Conservation (phyloP, 2,113 vertebrate genomes). For the Hydropotes inermis region DNA sequence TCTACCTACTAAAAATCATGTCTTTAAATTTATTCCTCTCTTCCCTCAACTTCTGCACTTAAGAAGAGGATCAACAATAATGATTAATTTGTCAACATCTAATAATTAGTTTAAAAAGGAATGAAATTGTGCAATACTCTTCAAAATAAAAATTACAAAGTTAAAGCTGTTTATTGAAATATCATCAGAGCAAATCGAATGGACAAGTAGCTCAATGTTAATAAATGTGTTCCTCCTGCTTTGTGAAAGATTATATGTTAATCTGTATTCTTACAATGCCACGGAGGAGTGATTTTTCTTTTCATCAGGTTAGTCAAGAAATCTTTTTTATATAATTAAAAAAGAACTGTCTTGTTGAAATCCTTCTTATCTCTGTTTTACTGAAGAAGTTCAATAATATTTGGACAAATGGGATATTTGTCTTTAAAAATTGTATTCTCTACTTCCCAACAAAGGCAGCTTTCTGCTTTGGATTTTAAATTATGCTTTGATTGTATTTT, state of each 20-base stretch:
- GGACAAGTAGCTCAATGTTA: neutral
- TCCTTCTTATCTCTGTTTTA: neutral
- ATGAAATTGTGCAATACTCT: neutral
- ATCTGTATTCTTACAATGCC: neutral
- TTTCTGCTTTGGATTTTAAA: slow-evolving; percentile 14
- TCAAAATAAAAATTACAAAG: neutral
- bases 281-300: neutral
- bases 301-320: neutral
- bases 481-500: neutral
- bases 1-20: neutral
- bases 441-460: neutral
- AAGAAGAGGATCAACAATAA: neutral
- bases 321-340: neutral
- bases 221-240: neutral
- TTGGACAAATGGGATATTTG: neutral
- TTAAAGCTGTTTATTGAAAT: neutral
- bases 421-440: neutral
- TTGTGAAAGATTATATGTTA: neutral
- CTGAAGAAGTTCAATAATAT: neutral
- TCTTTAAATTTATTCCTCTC: neutral
- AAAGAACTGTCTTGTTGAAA: neutral
- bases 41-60: neutral
- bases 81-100: neutral
- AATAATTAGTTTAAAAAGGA: neutral
- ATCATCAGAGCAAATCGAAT: neutral